phyloP scores from a whole-genome alignment of 2,797 vertebrate genomes.

The Carapus acus region DNA sequence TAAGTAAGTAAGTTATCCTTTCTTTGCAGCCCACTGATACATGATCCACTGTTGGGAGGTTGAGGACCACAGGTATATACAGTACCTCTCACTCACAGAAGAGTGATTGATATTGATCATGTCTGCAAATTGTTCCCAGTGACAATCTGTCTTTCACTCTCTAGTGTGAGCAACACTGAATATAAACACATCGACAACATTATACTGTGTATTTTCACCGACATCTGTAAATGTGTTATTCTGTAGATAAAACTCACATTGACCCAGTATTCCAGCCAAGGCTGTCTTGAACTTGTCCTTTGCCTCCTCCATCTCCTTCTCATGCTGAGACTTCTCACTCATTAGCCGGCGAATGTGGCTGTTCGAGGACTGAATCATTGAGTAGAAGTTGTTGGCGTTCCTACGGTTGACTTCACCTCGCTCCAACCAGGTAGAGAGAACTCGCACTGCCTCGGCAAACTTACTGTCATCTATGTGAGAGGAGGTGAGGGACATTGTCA shows the following conservation, averaged over 20 bases:
- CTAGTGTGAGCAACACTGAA: background rate
- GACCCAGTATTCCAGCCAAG: constrained; percentile 85
- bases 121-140: too few species aligned
- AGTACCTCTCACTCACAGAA: too few species aligned
- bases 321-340: constrained; percentile 84
- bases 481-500: constrained; percentile 13
- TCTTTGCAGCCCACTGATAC: too few species aligned
- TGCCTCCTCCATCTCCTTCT: constrained; percentile 95
- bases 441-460: constrained; percentile 86
- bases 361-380: constrained; percentile 96
- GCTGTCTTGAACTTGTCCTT: constrained; percentile 94
- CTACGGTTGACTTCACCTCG: constrained; percentile 92
- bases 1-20: too few species aligned
- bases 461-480: constrained; percentile 79
- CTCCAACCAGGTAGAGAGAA: constrained; percentile 91
- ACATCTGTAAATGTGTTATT: constrained; percentile 3
- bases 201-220: constrained; percentile 1
- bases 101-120: too few species aligned
- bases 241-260: constrained; percentile 81
- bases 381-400: constrained; percentile 96
- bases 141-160: background rate
- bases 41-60: too few species aligned
- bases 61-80: too few species aligned
- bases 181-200: background rate
- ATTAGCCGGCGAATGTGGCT: constrained; percentile 88